Conservation (phyloP, 2,113 vertebrate species). For the Sphaerodactylus townsendi region DNA sequence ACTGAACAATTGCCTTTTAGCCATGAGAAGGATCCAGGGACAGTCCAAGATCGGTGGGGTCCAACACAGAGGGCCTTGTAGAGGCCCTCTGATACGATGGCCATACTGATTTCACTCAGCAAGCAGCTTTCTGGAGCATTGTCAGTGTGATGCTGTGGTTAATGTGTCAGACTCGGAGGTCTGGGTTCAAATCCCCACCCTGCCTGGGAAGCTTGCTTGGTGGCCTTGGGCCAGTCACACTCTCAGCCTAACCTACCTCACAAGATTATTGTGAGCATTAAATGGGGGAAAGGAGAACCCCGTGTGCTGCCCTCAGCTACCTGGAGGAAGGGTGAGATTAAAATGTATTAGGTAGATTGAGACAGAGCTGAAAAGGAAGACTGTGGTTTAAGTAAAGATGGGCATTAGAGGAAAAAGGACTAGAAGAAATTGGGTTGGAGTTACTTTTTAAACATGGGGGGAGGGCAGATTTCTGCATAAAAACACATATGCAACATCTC, state of each 20-base stretch:
- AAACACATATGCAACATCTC: not conserved
- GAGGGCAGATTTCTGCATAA: not conserved
- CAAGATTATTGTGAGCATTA: too few relatives aligned
- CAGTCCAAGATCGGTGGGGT: not conserved
- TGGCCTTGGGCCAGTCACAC: too few relatives aligned
- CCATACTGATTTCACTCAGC: not conserved
- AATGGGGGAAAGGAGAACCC: too few relatives aligned
- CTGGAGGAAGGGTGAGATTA: too few relatives aligned
- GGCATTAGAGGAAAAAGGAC: not conserved
- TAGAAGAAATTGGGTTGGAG: not conserved
- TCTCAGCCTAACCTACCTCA: too few relatives aligned
- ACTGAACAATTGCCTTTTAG: not conserved
- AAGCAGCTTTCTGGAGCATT: not conserved
- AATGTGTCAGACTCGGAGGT: too few relatives aligned
- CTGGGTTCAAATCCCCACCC: too few relatives aligned
- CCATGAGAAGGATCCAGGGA: not conserved
- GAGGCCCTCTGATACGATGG: not conserved
- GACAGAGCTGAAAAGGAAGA: not conserved
- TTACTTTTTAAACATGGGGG: not conserved
- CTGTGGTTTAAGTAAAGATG: not conserved
- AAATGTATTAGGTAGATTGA: too few relatives aligned
- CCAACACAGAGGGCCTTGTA: too few relatives aligned
- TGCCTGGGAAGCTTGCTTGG: too few relatives aligned
- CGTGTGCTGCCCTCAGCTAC: too few relatives aligned
- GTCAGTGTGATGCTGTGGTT: too few relatives aligned